Conservation (phyloP, 1,140 invertebrate species). For the Pomacea maculata region DNA sequence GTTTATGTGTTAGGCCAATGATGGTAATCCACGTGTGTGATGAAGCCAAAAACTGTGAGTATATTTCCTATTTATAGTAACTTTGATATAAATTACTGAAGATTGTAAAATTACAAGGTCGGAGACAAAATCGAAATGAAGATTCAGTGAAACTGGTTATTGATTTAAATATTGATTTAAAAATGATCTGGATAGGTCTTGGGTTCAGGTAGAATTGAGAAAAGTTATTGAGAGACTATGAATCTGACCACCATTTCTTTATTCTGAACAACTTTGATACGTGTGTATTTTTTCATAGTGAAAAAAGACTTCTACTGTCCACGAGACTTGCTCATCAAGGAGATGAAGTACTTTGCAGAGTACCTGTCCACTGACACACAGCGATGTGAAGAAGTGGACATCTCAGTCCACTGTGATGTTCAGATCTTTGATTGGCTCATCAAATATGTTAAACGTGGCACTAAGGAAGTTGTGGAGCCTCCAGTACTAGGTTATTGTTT, state of each 20-base stretch:
- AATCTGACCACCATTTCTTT: too few relatives aligned
- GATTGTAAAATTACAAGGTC: too few relatives aligned
- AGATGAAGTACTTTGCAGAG: conserved; percentile 95
- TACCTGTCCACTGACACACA: conserved; percentile 62
- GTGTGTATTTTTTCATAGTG: conserved; percentile 55
- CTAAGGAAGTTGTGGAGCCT: conserved; percentile 64
- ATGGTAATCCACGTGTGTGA: conserved; percentile 67
- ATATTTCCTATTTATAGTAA: background rate
- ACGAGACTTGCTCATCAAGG: conserved; percentile 82
- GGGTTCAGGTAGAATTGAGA: too few relatives aligned
- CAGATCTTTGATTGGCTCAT: conserved; percentile 96
- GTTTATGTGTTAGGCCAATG: conserved; percentile 48
- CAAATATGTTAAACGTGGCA: conserved; percentile 79
- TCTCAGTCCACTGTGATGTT: conserved; percentile 95
- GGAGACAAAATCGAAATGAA: too few relatives aligned
- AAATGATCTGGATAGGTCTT: too few relatives aligned
- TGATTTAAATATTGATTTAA: too few relatives aligned
- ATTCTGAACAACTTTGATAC: too few relatives aligned
- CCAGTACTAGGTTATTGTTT: conserved; percentile 72
- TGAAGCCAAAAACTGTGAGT: conserved; percentile 66
- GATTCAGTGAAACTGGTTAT: too few relatives aligned
- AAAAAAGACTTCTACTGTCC: conserved; percentile 89
- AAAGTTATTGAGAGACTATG: too few relatives aligned
- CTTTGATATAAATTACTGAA: too few relatives aligned
- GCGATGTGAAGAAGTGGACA: conserved; percentile 86